These are phyloP conservation scores for Euschistus heros DNA, from an alignment of 1,140 invertebrate species.

Conservation along the genomic window DNA sequence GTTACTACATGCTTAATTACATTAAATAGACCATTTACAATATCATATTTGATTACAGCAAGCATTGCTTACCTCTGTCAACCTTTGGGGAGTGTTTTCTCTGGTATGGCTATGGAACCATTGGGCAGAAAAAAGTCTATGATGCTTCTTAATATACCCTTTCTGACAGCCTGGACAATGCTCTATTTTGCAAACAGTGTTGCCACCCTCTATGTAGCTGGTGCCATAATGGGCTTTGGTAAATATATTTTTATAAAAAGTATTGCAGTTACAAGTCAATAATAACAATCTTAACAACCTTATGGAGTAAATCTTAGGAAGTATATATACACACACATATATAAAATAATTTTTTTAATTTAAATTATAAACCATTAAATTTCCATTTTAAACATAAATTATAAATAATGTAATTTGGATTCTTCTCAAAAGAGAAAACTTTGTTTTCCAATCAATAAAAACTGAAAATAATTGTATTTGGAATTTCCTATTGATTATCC, in stretches of 20 bases:
- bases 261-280: too few relatives aligned
- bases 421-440: too few relatives aligned
- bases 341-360: too few relatives aligned
- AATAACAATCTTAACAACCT: too few relatives aligned
- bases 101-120: slow-evolving; percentile 26
- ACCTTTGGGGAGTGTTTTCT: slow-evolving; percentile 26
- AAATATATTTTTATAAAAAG: background rate
- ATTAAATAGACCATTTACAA: background rate
- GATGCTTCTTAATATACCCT: slow-evolving; percentile 29
- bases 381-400: too few relatives aligned
- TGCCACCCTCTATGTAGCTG: slow-evolving; percentile 26
- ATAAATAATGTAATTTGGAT: too few relatives aligned
- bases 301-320: too few relatives aligned
- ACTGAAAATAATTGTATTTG: too few relatives aligned
- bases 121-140: slow-evolving; percentile 29
- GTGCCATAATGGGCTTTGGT: slow-evolving; percentile 31
- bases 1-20: background rate
- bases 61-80: slow-evolving; percentile 28
- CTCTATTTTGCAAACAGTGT: slow-evolving; percentile 26
- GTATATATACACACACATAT: too few relatives aligned
- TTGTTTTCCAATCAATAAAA: too few relatives aligned
- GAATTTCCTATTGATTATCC: too few relatives aligned
- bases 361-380: too few relatives aligned
- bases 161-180: slow-evolving; percentile 27
- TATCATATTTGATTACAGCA: slow-evolving; percentile 22